Conservation (phyloP, 2,888 invertebrate genomes). For the Rutpela maculata region DNA sequence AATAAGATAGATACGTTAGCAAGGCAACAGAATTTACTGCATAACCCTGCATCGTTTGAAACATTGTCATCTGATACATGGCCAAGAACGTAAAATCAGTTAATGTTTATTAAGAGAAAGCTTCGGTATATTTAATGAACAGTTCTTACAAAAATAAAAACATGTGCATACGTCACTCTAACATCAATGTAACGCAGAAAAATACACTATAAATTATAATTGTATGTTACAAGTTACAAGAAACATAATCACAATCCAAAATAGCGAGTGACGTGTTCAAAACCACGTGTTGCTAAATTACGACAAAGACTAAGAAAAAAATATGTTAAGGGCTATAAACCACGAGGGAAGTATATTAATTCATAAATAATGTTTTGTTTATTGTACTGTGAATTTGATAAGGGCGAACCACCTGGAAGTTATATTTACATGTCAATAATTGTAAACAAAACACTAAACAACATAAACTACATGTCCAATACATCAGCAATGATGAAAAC, state of each 20-base stretch:
- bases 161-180: background rate
- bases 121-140: background rate
- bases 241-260: background rate
- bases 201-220: conserved; percentile 1
- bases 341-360: background rate
- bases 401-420: background rate
- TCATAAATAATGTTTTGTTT: background rate
- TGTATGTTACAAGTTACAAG: background rate
- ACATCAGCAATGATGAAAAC: conserved; percentile 7
- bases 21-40: no score
- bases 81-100: no score
- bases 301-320: background rate
- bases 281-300: background rate
- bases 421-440: background rate
- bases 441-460: conserved; percentile 2
- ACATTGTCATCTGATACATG: no score
- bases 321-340: background rate
- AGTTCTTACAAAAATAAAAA: background rate
- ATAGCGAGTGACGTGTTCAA: background rate
- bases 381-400: background rate
- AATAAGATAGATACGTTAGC: no score
- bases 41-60: no score
- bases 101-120: background rate
- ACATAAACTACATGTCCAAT: background rate
- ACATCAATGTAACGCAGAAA: background rate